These are phyloP conservation scores for Pterocles burchelli DNA, from an alignment of 2,113 vertebrate species.

Conservation along the genomic window DNA sequence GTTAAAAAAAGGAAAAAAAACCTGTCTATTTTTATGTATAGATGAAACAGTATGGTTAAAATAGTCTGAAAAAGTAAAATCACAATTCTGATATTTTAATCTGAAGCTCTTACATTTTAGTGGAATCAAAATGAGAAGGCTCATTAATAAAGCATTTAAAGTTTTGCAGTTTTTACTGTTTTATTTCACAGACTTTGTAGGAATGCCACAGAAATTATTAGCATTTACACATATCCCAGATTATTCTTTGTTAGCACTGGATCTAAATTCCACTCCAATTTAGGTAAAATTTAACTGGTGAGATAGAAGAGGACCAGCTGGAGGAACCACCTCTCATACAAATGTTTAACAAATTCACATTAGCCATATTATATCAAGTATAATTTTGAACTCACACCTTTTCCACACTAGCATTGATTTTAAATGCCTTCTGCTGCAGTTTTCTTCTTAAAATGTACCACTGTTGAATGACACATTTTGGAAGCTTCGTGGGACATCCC, in stretches of 20 bases:
- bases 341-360: background rate
- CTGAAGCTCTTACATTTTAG: background rate
- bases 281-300: background rate
- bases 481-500: background rate
- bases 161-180: background rate
- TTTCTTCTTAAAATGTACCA: background rate
- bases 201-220: background rate
- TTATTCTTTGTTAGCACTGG: background rate
- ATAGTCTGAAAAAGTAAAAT: background rate
- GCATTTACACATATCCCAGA: background rate
- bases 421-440: background rate
- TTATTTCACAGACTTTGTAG: background rate
- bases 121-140: background rate
- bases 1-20: background rate
- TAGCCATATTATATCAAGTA: background rate
- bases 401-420: background rate
- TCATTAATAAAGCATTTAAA: background rate
- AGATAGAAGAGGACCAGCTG: background rate
- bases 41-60: background rate
- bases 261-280: background rate
- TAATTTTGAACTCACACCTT: background rate
- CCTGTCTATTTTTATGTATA: background rate
- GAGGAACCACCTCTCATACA: background rate
- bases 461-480: background rate
- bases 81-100: background rate